phyloP scores from a whole-genome alignment of 1,140 invertebrate species.

The Hypothenemus hampei region DNA sequence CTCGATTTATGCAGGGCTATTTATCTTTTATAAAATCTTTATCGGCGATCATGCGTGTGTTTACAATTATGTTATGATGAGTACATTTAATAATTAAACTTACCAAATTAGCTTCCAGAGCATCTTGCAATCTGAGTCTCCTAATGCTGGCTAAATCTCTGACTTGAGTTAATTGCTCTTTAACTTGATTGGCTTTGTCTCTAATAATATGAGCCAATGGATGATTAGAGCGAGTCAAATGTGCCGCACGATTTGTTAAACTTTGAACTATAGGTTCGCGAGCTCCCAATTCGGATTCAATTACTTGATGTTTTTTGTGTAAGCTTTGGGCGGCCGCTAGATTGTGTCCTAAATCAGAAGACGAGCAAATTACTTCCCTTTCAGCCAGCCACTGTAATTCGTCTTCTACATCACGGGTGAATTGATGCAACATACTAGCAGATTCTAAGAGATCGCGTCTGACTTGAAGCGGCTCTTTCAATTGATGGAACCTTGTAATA shows the following conservation, averaged over 20 bases:
- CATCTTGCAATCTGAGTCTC: conserved; percentile 67
- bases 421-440: conserved; percentile 77
- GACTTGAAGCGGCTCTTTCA: conserved; percentile 48
- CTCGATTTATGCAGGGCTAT: too few relatives aligned
- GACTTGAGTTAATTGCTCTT: conserved; percentile 59
- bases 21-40: too few relatives aligned
- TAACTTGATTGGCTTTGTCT: conserved; percentile 57
- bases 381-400: conserved; percentile 81
- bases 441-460: conserved; percentile 85
- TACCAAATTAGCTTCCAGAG: conserved; percentile 80
- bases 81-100: too few relatives aligned
- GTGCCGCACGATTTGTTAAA: conserved; percentile 63
- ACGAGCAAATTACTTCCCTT: conserved; percentile 78
- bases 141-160: conserved; percentile 68
- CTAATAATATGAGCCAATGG: conserved; percentile 72
- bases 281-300: conserved; percentile 77
- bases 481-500: conserved; percentile 70
- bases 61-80: too few relatives aligned
- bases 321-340: conserved; percentile 90
- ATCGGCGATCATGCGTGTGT: too few relatives aligned
- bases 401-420: conserved; percentile 79
- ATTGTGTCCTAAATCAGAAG: conserved; percentile 65
- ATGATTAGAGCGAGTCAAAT: conserved; percentile 79
- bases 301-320: conserved; percentile 90
- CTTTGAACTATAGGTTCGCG: conserved; percentile 76